Conservation (phyloP, 1,140 invertebrate species). For the Eriosoma lanigerum region DNA sequence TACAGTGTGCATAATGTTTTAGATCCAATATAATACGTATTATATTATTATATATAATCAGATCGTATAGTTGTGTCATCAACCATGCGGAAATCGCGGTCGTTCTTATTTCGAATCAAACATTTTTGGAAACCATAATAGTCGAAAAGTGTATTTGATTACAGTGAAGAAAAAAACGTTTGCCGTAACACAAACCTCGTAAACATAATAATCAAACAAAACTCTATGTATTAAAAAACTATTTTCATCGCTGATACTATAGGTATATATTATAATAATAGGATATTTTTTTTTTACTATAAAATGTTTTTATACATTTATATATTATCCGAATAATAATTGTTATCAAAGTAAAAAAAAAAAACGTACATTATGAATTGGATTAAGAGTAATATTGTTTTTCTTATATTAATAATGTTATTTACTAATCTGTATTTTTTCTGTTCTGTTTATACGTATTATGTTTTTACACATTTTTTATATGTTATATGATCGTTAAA, state of each 20-base stretch:
- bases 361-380: background rate
- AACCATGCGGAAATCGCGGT: slow-evolving; percentile 8
- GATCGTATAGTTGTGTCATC: background rate
- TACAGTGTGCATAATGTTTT: background rate
- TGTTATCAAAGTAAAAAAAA: background rate
- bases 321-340: too few species aligned
- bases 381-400: background rate
- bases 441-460: background rate
- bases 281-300: too few species aligned
- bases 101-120: background rate
- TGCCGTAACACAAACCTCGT: background rate
- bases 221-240: background rate
- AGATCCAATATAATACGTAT: background rate
- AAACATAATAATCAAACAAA: background rate
- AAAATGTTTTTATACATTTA: too few species aligned
- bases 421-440: background rate
- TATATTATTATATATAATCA: too few species aligned
- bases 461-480: background rate
- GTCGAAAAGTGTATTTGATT: slow-evolving; percentile 1
- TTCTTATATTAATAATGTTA: background rate
- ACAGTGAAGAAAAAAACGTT: background rate
- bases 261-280: background rate
- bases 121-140: background rate
- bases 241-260: background rate
- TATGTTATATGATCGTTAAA: background rate